Evolutionary conservation across 2,888 invertebrate genomes (phyloP).

Genomic region (Himalopsyche kuldschensis): DNA sequence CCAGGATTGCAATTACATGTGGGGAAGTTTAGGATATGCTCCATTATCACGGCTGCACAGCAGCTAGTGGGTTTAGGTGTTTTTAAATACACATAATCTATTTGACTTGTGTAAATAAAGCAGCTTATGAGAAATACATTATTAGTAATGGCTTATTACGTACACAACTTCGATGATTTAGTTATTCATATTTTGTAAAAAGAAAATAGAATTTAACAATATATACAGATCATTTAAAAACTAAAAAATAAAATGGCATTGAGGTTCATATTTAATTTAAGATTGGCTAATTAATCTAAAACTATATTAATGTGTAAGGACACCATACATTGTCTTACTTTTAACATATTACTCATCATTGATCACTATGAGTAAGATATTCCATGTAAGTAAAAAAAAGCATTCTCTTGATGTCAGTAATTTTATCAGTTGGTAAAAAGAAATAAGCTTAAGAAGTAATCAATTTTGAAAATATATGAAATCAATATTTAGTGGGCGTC

Average conservation of each 20-base stretch:
- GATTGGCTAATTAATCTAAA: neutral
- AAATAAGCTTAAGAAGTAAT: no score
- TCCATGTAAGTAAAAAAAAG: slow-evolving; percentile 35
- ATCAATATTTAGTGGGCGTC: no score
- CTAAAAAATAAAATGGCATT: neutral
- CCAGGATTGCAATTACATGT: no score
- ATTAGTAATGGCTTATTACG: neutral
- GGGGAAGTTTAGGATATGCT: no score
- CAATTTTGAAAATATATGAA: no score
- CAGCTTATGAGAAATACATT: no score
- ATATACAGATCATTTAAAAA: neutral
- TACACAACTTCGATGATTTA: neutral
- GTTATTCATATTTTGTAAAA: neutral
- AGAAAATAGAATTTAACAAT: neutral
- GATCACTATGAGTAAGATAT: neutral
- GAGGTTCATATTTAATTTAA: neutral
- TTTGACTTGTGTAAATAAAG: no score
- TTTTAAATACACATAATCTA: no score
- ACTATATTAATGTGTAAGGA: neutral
- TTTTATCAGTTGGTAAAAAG: no score
- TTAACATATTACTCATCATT: neutral
- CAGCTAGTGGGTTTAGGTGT: no score
- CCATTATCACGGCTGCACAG: no score
- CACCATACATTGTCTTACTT: neutral
- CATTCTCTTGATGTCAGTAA: neutral